Evolutionary conservation across 2,797 vertebrate genomes (phyloP).

Genomic region (Coendou prehensilis): DNA sequence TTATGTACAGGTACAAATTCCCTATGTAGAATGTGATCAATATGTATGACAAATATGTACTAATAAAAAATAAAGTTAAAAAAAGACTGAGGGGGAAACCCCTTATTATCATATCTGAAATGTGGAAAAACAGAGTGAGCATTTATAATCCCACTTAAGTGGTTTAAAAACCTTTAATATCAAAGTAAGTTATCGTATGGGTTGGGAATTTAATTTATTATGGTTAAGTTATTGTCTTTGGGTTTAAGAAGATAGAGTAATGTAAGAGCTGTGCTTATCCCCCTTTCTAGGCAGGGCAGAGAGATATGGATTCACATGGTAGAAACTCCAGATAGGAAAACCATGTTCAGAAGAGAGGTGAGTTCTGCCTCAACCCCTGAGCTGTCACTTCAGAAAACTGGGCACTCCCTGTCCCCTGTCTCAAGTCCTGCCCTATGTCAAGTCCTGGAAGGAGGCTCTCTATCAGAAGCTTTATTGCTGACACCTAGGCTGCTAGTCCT

Average conservation of each 20-base stretch:
- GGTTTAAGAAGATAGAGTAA: constrained; percentile 36
- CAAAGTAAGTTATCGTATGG: constrained; percentile 2
- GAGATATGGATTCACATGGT: background rate
- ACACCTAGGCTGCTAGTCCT: background rate
- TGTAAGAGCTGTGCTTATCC: background rate
- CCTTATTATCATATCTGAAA: constrained; percentile 59
- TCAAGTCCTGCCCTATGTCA: background rate
- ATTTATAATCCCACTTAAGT: constrained; percentile 29
- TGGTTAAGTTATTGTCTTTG: constrained; percentile 10
- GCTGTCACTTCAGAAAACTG: background rate
- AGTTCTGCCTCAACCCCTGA: background rate
- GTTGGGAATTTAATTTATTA: constrained; percentile 20
- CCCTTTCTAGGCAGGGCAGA: background rate
- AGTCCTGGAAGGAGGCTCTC: background rate
- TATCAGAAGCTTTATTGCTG: background rate
- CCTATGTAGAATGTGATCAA: background rate
- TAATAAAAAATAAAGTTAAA: background rate
- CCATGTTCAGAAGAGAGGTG: background rate
- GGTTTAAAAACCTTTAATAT: constrained; percentile 51
- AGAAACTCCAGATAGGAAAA: background rate
- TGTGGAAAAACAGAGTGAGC: constrained; percentile 34
- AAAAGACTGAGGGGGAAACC: background rate
- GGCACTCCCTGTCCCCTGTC: background rate
- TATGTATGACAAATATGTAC: background rate
- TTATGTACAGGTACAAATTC: background rate